phyloP scores from a whole-genome alignment of 2,797 vertebrate species.

The Decapterus maruadsi region DNA sequence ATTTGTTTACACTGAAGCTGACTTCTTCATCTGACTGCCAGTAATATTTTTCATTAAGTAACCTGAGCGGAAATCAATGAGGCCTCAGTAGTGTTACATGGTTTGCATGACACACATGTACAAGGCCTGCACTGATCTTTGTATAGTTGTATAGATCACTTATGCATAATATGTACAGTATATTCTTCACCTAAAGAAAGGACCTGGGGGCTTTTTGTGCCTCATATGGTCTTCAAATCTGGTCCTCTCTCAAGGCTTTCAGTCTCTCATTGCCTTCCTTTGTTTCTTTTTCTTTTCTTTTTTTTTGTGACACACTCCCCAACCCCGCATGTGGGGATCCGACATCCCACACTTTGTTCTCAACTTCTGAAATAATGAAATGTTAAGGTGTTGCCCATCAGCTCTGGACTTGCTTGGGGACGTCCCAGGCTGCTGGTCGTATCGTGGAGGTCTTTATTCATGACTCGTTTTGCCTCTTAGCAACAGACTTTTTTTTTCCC shows the following conservation, averaged over 20 bases:
- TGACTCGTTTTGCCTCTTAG: slow-evolving; percentile 33
- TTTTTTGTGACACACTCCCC: neutral
- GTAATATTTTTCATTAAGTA: neutral
- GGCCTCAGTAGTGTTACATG: neutral
- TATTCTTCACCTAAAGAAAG: too few species aligned
- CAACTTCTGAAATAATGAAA: slow-evolving; percentile 45
- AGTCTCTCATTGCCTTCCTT: neutral
- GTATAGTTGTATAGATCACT: neutral
- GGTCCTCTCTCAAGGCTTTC: neutral
- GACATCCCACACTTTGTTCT: slow-evolving; percentile 28
- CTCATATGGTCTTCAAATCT: neutral
- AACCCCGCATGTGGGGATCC: slow-evolving; percentile 1
- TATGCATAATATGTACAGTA: neutral
- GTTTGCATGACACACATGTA: neutral
- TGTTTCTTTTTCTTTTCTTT: neutral
- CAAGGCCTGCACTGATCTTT: neutral
- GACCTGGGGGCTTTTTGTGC: too few species aligned
- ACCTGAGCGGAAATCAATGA: slow-evolving; percentile 7
- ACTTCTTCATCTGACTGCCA: neutral
- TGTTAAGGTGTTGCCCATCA: slow-evolving; percentile 38
- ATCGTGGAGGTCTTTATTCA: slow-evolving; percentile 23
- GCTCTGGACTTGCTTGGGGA: slow-evolving; percentile 24
- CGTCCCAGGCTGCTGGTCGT: slow-evolving; percentile 17
- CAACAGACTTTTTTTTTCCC: slow-evolving; percentile 1
- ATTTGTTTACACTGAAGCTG: neutral